These are phyloP conservation scores for Otolemur garnettii DNA, from an alignment of 2,113 vertebrate species.

Conservation along the genomic window DNA sequence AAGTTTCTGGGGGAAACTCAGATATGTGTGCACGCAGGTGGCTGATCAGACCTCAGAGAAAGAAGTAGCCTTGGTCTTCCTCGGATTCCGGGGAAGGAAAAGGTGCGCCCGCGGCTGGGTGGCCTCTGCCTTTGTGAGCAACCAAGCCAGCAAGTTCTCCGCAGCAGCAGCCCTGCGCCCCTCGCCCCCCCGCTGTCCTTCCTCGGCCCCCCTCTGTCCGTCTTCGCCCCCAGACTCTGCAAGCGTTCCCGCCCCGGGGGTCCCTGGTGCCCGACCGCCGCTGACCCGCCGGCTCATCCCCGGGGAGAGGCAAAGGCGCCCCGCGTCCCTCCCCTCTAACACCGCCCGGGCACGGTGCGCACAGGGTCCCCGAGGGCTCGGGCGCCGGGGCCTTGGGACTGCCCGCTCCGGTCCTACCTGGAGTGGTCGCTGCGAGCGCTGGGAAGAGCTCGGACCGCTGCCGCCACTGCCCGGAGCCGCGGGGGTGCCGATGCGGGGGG, in stretches of 20 bases:
- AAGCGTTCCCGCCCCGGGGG: not conserved
- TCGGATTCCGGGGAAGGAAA: not conserved
- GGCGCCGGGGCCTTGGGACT: rapidly evolving
- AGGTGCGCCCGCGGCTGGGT: too few species aligned
- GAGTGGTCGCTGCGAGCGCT: not conserved
- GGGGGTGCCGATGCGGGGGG: slow-evolving; percentile 46
- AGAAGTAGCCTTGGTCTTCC: not conserved
- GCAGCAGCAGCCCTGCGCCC: not conserved
- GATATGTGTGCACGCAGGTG: not conserved
- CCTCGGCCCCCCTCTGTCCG: rapidly evolving
- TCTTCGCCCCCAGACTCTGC: not conserved
- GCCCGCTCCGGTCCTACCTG: slow-evolving; percentile 45
- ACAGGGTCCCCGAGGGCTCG: not conserved
- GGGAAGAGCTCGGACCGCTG: not conserved
- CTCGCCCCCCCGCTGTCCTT: not conserved
- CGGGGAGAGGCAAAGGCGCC: not conserved
- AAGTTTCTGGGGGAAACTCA: not conserved
- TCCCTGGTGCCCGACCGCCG: not conserved
- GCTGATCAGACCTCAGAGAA: not conserved
- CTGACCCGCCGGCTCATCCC: rapidly evolving
- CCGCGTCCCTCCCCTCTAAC: not conserved
- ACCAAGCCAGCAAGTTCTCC: not conserved
- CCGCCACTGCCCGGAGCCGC: not conserved
- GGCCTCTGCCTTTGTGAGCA: not conserved
- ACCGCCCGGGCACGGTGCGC: not conserved